phyloP scores from a whole-genome alignment of 2,888 invertebrate species.

The Pyrocoelia pectoralis region DNA sequence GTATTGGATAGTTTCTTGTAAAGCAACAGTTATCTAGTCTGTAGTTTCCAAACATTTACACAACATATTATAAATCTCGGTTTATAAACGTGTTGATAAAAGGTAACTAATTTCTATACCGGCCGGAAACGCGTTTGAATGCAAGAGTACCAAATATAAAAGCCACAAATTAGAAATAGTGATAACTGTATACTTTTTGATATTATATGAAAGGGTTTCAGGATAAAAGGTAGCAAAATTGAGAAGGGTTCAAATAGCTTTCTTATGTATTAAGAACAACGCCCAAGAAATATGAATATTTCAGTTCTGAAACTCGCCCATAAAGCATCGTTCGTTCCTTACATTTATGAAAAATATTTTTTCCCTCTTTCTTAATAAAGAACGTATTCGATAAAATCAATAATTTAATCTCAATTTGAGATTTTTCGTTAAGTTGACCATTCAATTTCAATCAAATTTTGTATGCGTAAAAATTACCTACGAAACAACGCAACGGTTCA shows the following conservation, averaged over 20 bases:
- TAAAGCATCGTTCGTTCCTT: not conserved
- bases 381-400: not conserved
- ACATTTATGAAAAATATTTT: conserved; percentile 8
- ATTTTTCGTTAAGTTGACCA: not conserved
- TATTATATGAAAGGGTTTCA: conserved; percentile 2
- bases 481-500: too few relatives aligned
- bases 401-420: not conserved
- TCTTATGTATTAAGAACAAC: conserved; percentile 12
- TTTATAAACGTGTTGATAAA: not conserved
- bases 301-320: not conserved
- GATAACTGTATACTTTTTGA: conserved; percentile 8
- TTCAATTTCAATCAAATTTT: not conserved
- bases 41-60: not conserved
- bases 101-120: not conserved
- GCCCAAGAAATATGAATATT: conserved; percentile 9
- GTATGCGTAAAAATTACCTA: too few relatives aligned
- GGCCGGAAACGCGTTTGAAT: not conserved
- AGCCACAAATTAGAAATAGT: conserved; percentile 9
- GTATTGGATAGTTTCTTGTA: not conserved
- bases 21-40: not conserved
- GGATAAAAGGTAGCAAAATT: conserved; percentile 11
- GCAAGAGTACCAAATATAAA: not conserved
- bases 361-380: conserved; percentile 2
- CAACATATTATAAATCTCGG: not conserved
- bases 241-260: conserved; percentile 11